These are phyloP conservation scores for Labeo catla DNA, from an alignment of 2,113 vertebrate genomes.

Conservation along the genomic window DNA sequence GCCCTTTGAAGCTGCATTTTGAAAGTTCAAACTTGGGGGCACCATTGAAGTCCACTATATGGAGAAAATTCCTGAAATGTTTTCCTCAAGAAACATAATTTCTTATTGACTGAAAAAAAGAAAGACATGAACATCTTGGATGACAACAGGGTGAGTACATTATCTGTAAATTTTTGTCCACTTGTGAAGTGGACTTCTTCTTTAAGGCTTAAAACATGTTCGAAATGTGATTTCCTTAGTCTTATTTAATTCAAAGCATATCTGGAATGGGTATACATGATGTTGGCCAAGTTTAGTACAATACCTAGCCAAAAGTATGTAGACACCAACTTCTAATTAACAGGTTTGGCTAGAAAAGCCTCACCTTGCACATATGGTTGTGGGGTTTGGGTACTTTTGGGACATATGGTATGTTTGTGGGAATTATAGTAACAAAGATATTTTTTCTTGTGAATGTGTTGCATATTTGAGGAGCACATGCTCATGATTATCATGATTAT, in stretches of 20 bases:
- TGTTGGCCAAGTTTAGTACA: background rate
- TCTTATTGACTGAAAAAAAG: too few relatives aligned
- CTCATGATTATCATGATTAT: background rate
- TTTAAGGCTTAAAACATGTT: background rate
- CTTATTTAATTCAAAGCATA: background rate
- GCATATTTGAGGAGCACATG: background rate
- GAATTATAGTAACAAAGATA: background rate
- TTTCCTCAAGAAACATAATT: too few relatives aligned
- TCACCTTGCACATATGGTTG: background rate
- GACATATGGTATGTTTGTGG: background rate
- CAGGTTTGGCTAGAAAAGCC: background rate
- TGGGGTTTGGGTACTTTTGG: background rate
- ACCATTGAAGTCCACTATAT: too few relatives aligned
- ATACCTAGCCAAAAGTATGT: background rate
- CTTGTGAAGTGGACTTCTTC: too few relatives aligned
- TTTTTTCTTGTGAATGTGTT: background rate
- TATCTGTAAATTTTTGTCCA: too few relatives aligned
- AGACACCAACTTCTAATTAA: background rate
- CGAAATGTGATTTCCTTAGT: background rate
- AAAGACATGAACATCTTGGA: too few relatives aligned
- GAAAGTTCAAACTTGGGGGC: too few relatives aligned
- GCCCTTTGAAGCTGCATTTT: too few relatives aligned
- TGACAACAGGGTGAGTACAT: too few relatives aligned
- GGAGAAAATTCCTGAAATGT: too few relatives aligned
- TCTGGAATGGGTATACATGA: background rate